Percentiles rank a stretch among this genome's conserved stretches.
phyloP scores from a whole-genome alignment of 2,797 vertebrate genomes.

The Hypotaenidia okinawae region DNA sequence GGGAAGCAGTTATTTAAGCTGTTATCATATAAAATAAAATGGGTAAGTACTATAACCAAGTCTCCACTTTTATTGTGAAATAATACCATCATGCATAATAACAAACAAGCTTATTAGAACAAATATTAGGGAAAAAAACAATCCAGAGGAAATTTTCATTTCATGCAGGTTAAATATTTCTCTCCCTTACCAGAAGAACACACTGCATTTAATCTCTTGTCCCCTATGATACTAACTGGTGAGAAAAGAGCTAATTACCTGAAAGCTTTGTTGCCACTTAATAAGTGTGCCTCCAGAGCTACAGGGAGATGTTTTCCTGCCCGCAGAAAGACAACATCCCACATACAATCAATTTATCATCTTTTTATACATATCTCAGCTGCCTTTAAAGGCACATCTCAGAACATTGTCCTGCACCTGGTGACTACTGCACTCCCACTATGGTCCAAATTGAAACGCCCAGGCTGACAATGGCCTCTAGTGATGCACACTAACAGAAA shows the following conservation, averaged over 20 bases:
- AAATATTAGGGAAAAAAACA: conserved; percentile 33
- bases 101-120: background rate
- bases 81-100: background rate
- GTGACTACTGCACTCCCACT: background rate
- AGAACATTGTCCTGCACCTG: background rate
- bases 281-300: background rate
- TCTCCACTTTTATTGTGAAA: conserved; percentile 54
- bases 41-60: conserved; percentile 16
- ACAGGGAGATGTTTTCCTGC: background rate
- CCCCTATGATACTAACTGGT: background rate
- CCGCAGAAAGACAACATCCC: background rate
- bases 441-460: background rate
- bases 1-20: conserved; percentile 38
- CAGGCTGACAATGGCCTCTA: background rate
- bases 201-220: background rate
- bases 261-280: background rate
- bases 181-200: background rate
- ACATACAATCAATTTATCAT: background rate
- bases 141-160: conserved; percentile 34
- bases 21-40: conserved; percentile 41
- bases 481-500: background rate
- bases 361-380: background rate
- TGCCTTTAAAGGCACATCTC: background rate
- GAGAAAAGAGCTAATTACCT: background rate
- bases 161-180: conserved; percentile 37